phyloP scores from a whole-genome alignment of 2,888 invertebrate genomes.

The Yponomeuta evonymella region DNA sequence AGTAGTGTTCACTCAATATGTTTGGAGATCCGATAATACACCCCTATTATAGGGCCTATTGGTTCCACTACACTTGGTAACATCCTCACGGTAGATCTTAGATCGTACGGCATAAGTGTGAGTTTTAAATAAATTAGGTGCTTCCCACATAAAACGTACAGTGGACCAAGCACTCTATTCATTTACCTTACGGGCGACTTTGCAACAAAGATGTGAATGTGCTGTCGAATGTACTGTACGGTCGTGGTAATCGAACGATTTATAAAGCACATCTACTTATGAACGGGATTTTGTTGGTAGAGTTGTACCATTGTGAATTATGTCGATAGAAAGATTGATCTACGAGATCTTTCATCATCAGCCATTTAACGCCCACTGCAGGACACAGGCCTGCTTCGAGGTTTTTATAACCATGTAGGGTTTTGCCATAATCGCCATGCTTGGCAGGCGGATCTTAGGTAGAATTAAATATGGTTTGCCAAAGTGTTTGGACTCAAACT shows the following conservation, averaged over 20 bases:
- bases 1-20: not conserved
- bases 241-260: conserved; percentile 35
- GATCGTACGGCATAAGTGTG: not conserved
- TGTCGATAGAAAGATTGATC: conserved; percentile 30
- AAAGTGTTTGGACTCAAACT: too few relatives aligned
- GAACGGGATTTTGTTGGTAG: conserved; percentile 34
- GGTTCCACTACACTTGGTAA: not conserved
- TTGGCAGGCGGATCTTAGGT: too few relatives aligned
- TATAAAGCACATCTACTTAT: conserved; percentile 48
- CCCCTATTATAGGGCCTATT: too few relatives aligned
- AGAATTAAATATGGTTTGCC: not conserved
- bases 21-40: not conserved
- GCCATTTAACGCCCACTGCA: too few relatives aligned
- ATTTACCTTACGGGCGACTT: too few relatives aligned
- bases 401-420: too few relatives aligned
- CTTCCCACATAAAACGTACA: too few relatives aligned
- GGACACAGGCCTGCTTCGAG: too few relatives aligned
- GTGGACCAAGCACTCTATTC: too few relatives aligned
- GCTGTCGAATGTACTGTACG: conserved; percentile 30
- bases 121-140: not conserved
- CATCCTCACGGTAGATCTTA: not conserved
- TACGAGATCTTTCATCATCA: not conserved
- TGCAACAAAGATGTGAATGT: not conserved
- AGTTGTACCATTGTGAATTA: conserved; percentile 27
- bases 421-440: too few relatives aligned